Evolutionary conservation across 2,113 vertebrate genomes (phyloP).

Genomic region (Paralichthys olivaceus): DNA sequence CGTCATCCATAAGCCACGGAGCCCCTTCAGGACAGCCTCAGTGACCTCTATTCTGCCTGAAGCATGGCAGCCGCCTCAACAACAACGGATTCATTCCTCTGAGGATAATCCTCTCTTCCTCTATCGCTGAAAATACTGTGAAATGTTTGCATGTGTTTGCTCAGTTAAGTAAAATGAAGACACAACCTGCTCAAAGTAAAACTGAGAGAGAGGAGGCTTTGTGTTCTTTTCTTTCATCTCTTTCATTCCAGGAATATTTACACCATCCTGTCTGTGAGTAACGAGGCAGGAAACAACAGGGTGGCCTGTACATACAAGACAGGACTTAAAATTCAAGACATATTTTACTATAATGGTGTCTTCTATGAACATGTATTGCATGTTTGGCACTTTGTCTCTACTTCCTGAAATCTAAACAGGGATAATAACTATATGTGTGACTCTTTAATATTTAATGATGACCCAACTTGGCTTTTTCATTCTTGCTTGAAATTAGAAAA

Average conservation of each 20-base stretch:
- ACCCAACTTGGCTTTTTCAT: neutral
- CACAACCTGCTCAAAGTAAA: slow-evolving; percentile 9
- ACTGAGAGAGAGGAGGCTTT: slow-evolving; percentile 3
- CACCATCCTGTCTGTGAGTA: neutral
- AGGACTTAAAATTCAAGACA: neutral
- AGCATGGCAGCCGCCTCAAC: slow-evolving; percentile 21
- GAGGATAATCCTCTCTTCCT: slow-evolving; percentile 33
- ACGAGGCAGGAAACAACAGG: neutral
- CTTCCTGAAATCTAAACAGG: neutral
- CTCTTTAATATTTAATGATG: neutral
- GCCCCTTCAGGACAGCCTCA: slow-evolving; percentile 23
- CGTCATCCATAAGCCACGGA: slow-evolving; percentile 26
- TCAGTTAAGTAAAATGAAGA: neutral
- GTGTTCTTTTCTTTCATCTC: neutral
- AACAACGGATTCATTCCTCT: slow-evolving; percentile 24
- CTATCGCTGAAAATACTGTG: neutral
- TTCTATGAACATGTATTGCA: neutral
- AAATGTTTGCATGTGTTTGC: slow-evolving; percentile 31
- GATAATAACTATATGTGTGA: neutral
- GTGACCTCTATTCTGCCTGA: slow-evolving; percentile 43
- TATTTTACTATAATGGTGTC: neutral
- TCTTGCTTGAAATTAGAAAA: neutral
- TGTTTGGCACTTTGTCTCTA: neutral
- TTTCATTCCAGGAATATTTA: slow-evolving; percentile 17
- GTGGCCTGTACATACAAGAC: neutral